Percentiles rank a stretch among this genome's conserved stretches.
phyloP scores from a whole-genome alignment of 2,113 vertebrate genomes.

The Shinisaurus crocodilurus region DNA sequence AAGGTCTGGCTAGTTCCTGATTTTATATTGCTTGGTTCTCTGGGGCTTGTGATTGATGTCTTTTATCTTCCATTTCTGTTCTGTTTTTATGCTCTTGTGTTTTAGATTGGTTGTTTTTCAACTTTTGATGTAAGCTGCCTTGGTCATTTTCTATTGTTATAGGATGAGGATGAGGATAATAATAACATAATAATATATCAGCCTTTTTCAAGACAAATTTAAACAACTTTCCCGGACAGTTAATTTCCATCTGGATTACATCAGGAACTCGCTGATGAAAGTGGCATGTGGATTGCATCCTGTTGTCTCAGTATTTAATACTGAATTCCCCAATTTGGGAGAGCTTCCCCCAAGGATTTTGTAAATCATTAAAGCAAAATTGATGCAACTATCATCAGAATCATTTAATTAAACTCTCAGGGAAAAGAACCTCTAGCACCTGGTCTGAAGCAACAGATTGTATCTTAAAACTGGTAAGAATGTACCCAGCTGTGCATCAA shows the following conservation, averaged over 20 bases:
- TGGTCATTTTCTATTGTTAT: neutral
- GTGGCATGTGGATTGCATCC: neutral
- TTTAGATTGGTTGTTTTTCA: neutral
- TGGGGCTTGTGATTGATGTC: too few relatives aligned
- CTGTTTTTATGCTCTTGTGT: neutral
- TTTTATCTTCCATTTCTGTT: neutral
- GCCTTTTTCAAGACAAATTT: neutral
- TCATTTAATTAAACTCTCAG: conserved; percentile 18
- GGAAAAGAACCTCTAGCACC: neutral
- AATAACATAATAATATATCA: neutral
- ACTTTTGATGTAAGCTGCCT: neutral
- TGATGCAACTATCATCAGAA: neutral
- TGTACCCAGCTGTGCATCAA: neutral
- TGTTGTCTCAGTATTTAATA: neutral
- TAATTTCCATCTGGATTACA: neutral
- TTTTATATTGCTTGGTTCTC: neutral
- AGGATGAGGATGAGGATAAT: neutral
- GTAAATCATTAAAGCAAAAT: neutral
- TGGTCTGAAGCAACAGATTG: neutral
- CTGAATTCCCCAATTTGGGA: neutral
- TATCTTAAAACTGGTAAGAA: neutral
- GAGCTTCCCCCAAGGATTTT: neutral
- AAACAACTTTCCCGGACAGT: neutral
- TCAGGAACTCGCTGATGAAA: neutral
- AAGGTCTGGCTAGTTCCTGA: neutral